Evolutionary conservation across 2,797 vertebrate species (phyloP).

Genomic region (Bovichtus variegatus): DNA sequence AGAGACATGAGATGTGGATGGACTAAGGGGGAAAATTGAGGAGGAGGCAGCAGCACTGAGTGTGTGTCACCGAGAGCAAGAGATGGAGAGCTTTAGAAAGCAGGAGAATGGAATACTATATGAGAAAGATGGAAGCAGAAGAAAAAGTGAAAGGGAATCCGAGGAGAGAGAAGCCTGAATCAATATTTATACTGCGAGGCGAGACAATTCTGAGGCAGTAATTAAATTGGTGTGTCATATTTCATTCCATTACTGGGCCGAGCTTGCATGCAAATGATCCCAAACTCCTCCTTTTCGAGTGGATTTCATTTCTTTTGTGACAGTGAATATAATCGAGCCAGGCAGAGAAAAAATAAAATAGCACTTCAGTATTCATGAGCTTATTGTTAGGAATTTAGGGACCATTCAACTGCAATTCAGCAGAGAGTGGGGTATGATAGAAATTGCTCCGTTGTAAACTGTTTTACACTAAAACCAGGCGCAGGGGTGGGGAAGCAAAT

Average conservation of each 20-base stretch:
- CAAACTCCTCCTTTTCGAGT: conserved; percentile 72
- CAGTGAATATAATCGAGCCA: conserved; percentile 67
- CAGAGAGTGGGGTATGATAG: conserved; percentile 16
- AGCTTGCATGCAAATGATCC: conserved; percentile 78
- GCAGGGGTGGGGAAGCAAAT: conserved; percentile 59
- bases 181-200: conserved; percentile 84
- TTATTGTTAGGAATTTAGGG: conserved; percentile 75
- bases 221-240: conserved; percentile 86
- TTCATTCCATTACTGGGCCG: conserved; percentile 81
- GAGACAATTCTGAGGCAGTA: conserved; percentile 80
- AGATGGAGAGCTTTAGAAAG: conserved; percentile 25
- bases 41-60: conserved; percentile 36
- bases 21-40: conserved; percentile 42
- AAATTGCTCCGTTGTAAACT: conserved; percentile 48
- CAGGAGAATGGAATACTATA: conserved; percentile 50
- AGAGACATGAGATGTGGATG: conserved; percentile 44
- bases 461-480: conserved; percentile 45
- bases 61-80: conserved; percentile 18
- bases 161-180: conserved; percentile 67
- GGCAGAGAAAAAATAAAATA: conserved; percentile 71
- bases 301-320: conserved; percentile 78
- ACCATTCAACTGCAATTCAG: conserved; percentile 58
- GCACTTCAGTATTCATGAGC: conserved; percentile 79
- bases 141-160: conserved; percentile 40
- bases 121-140: conserved; percentile 40